Base-by-base conservation (phyloP, 2,113 vertebrate species). In the Oncorhynchus tshawytscha region DNA sequence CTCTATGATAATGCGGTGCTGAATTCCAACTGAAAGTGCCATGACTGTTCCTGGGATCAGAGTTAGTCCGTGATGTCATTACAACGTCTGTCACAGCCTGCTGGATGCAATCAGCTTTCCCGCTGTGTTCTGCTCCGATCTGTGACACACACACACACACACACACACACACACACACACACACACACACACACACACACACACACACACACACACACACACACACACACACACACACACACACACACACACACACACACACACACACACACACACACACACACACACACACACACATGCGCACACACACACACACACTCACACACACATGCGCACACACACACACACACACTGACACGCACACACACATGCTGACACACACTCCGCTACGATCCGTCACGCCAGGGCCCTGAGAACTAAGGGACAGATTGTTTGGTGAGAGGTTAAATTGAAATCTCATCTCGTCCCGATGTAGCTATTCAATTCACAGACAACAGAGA, bases 11-110 rank as follows among this genome's bases (percentile, higher is more conserved):
- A 2, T 60, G 59, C 22, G 5, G 1, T 8, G 59, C 18, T n/a
- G n/a, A 9, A 5, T 18, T 54, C 49, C 3, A 54, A 54, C 16
- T 13, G 49, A 62, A 62, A 62, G 59, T 20, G 5, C 16, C 54
- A 57, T 4, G 5, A 4, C 54, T 57, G 7, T 62, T 20, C 70
- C 20, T 77, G 73, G 76, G 71, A 81, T 76, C 24, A 57, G 49
- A 49, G 48, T 5, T 15, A n/a, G n/a, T 51, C 49, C 7, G 4
- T 31, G 70, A 74, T 16, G 76, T 72, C 76, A 79, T 72, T 67
- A 31, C 45, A 71, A 34, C 81, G 68, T 76, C 78, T 78, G 75
- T 82, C 24, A 59, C 24, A 57, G 59, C 78, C 75, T 9, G 29
- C 13, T 68, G 64, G 71, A 79, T 72, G 66, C 70, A 27, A 13